A percentile compares a stretch with the other conserved stretches of the same genome.
Evolutionary conservation across 2,113 vertebrate species (phyloP).

Genomic region (Notothenia rossii): DNA sequence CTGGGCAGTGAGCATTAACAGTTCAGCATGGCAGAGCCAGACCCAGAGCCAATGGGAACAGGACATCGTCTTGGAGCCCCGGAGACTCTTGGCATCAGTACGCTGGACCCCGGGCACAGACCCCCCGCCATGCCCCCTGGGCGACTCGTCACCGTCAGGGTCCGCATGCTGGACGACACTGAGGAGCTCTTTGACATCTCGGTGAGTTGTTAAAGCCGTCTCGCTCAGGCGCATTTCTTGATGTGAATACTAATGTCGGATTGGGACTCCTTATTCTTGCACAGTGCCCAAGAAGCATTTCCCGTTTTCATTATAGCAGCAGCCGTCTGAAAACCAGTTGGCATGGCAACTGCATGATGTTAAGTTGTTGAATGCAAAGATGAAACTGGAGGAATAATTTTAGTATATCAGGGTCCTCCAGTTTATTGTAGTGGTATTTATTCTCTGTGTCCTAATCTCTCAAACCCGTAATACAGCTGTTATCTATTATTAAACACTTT

Average conservation of each 20-base stretch:
- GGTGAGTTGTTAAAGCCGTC: slow-evolving; percentile 84
- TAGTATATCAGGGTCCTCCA: slow-evolving; percentile 28
- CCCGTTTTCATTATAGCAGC: slow-evolving; percentile 43
- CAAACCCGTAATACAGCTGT: slow-evolving; percentile 18
- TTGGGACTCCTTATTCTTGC: slow-evolving; percentile 42
- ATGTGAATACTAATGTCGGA: slow-evolving; percentile 27
- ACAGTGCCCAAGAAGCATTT: slow-evolving; percentile 46
- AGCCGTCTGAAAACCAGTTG: slow-evolving; percentile 73
- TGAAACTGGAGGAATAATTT: slow-evolving; percentile 48
- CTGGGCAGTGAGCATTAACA: slow-evolving; percentile 65
- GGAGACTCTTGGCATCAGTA: slow-evolving; percentile 95
- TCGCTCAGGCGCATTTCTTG: slow-evolving; percentile 3
- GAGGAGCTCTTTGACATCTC: slow-evolving; percentile 96
- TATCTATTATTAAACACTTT: not conserved
- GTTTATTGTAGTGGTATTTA: slow-evolving; percentile 31
- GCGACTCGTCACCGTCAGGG: slow-evolving; percentile 91
- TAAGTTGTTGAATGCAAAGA: slow-evolving; percentile 60
- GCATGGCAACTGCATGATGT: slow-evolving; percentile 78
- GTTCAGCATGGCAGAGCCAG: slow-evolving; percentile 92
- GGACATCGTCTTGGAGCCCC: slow-evolving; percentile 93
- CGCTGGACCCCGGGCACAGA: slow-evolving; percentile 93
- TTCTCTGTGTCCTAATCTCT: slow-evolving; percentile 24
- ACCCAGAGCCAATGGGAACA: slow-evolving; percentile 90
- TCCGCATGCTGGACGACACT: slow-evolving; percentile 96
- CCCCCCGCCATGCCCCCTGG: slow-evolving; percentile 90